phyloP scores from a whole-genome alignment of 2,797 vertebrate genomes.

The Gymnocypris eckloni region DNA sequence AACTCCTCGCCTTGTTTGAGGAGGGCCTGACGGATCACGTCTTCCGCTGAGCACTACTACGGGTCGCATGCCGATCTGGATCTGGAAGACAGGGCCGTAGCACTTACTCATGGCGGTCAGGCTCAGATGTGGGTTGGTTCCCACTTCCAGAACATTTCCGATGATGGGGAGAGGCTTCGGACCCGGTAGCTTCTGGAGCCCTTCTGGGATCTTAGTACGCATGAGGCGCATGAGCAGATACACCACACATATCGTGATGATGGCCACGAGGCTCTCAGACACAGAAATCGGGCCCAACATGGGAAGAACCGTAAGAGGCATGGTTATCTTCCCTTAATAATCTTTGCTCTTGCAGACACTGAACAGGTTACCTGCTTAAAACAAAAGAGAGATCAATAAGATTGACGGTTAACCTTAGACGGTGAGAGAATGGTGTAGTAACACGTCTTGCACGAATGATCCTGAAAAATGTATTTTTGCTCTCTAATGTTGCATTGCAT shows the following conservation, averaged over 20 bases:
- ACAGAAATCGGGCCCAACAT: conserved; percentile 72
- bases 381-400: not conserved
- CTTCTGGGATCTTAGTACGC: conserved; percentile 74
- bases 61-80: conserved; percentile 85
- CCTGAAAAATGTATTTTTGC: not conserved
- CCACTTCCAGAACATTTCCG: conserved; percentile 83
- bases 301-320: conserved; percentile 76
- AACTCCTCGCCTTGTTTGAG: conserved; percentile 89
- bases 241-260: conserved; percentile 74
- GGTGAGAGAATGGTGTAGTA: not conserved
- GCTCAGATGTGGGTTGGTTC: conserved; percentile 80
- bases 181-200: conserved; percentile 82
- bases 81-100: conserved; percentile 85
- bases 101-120: conserved; percentile 81
- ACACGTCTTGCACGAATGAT: not conserved
- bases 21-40: conserved; percentile 86
- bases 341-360: not conserved
- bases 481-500: not conserved
- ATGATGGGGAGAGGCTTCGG: conserved; percentile 86
- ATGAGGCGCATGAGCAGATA: conserved; percentile 75
- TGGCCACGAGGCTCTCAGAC: conserved; percentile 78
- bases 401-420: not conserved
- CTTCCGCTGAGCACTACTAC: conserved; percentile 89
- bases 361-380: not conserved
- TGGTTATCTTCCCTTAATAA: conserved; percentile 60